Evolutionary conservation across 2,888 invertebrate species (phyloP), one percentile per base, ranked within the genome.

Genomic region (Neoitamus cyanurus): DNA sequence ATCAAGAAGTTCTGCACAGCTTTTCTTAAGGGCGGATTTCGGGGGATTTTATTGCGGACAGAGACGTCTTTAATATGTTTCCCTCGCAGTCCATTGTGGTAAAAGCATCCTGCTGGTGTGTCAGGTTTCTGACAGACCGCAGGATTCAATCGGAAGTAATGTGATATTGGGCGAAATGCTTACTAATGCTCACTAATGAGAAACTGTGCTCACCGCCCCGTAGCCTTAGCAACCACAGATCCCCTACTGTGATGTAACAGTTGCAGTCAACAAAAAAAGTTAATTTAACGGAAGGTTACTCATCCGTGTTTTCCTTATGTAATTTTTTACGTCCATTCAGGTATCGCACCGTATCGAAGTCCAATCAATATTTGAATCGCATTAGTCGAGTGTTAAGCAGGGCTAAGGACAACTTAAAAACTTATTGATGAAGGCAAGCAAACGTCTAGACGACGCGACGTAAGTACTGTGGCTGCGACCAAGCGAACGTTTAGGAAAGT

Each of bases 31-130:
- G 58, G 58, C 58, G 58, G 58, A 58, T 58, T 58, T 75, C 42
- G 42, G 9, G 31, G 36, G 75, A 75, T 75, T 75, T 73, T 73
- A 73, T 34, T 75, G 75, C 42, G 34, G 46, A 37, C 25, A 20
- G 75, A 75, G n/a, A 42, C 75, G 75, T 42, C 42, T 75, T 37
- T 75, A 75, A 75, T 75, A 42, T 42, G 42, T 75, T 58, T 58
- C 58, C 3, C 25, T 20, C 58, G 6, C 25, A 5, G 25, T 58
- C 58, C 58, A 58, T 58, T 58, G 15, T 58, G 58, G 58, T 1
- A 58, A 15, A 58, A 58, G 20, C 58, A 58, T 58, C 58, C 25
- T 58, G 9, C 20, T 58, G 58, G 58, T 58, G 42, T 46, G 58
- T 20, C 58, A 58, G 58, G 58, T 58, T 58, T 58, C 15, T 58